Base-by-base conservation (phyloP, 35 echinoderm and acorn worm species). In the Apostichopus californicus region DNA sequence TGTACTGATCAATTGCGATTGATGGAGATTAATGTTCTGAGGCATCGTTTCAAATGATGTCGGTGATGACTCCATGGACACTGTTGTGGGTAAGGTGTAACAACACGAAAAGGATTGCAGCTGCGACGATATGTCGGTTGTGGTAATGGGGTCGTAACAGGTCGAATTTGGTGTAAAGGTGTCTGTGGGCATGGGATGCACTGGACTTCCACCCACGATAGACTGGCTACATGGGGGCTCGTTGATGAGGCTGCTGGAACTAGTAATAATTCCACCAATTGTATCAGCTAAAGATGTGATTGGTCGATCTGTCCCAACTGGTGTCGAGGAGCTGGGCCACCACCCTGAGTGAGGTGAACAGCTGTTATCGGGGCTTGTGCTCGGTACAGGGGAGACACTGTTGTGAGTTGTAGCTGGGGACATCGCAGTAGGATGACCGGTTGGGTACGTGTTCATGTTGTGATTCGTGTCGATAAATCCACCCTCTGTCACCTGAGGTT, bases 231-330 rank as follows among this genome's bases (percentile, higher is more conserved):
- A 77, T 18, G 77, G 54, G 8, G 89, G 78, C 64, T 98, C 96
- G 77, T 98, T 98, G 59, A 98, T 98, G 63, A 98, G 82, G 34
- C 86, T 94, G 87, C 92, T 98, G 21, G 96, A 95, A 57, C 92
- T 98, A 26, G 94, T 98, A 71, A 98, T 95, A 70, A 98, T 98
- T 65, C 88, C 94, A 5, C 96, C 96, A 26, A 98, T 95, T 79
- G 92, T 92, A 77, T 87, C 87, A 14, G 92, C 57, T 68, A 93
- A 56, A 13, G 87, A 54, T 18, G 94, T 95, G 46, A 77, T 86
- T 8, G 93, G 68, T 82, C 91, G 78, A 13, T 95, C 89, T 13
- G 61, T 26, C 25, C 22, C 89, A 6, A 91, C 26, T 10, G 89
- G 89, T 54, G 89, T 91, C 13, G 89, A 91, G 7, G 89, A 73